phyloP scores from a whole-genome alignment of 2,888 invertebrate genomes.

The Drosophila lutescens region DNA sequence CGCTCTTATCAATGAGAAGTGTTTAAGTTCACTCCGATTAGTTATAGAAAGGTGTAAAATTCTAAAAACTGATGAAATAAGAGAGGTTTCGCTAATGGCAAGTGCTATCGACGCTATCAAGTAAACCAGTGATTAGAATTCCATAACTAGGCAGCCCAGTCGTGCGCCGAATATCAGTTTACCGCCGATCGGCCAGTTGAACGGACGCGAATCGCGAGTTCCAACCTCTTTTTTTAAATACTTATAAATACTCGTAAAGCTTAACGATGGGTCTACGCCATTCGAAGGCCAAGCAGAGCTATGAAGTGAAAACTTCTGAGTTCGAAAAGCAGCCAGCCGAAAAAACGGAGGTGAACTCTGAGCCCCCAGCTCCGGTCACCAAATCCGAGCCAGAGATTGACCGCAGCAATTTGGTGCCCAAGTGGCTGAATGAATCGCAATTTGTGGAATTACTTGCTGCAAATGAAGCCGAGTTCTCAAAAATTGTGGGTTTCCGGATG shows the following conservation, averaged over 20 bases:
- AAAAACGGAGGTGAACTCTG: neutral
- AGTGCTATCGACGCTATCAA: neutral
- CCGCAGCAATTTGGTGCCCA: conserved; percentile 49
- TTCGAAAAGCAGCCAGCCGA: neutral
- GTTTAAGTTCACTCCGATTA: neutral
- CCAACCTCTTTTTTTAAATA: neutral
- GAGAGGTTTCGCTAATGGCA: neutral
- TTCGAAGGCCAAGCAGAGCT: conserved; percentile 54
- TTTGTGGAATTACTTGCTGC: conserved; percentile 63
- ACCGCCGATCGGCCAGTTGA: conserved; percentile 8
- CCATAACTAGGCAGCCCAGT: conserved; percentile 2
- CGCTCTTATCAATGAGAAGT: neutral
- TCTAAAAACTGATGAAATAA: conserved; percentile 15
- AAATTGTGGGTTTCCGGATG: conserved; percentile 58
- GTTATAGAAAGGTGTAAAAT: neutral
- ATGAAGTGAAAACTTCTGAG: conserved; percentile 27
- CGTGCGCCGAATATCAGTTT: conserved; percentile 13
- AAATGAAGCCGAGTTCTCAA: conserved; percentile 51
- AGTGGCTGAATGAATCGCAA: conserved; percentile 69
- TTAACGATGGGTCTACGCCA: conserved; percentile 53
- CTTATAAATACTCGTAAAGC: too few relatives aligned
- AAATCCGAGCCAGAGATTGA: conserved; percentile 9
- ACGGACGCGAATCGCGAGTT: conserved; percentile 2
- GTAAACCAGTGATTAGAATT: conserved; percentile 8
- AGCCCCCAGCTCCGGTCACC: neutral